phyloP scores from a whole-genome alignment of 2,113 vertebrate species.

The Rafetus swinhoei region DNA sequence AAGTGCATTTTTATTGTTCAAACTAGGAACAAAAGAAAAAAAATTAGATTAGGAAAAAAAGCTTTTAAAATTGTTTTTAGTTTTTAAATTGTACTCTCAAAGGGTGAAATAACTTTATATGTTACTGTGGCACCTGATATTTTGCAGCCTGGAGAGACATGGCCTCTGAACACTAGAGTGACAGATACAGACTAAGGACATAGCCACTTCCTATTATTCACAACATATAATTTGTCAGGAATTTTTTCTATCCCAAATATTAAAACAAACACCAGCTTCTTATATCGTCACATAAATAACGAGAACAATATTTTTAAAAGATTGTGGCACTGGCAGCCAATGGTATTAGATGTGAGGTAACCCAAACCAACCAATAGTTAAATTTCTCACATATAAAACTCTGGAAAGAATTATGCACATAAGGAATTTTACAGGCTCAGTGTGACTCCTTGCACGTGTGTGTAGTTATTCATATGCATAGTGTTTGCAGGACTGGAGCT shows the following conservation, averaged over 20 bases:
- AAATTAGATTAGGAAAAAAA: no score
- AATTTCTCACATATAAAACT: no score
- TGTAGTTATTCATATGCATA: no score
- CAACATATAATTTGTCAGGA: neutral
- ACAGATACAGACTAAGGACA: neutral
- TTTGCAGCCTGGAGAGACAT: neutral
- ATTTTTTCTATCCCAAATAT: neutral
- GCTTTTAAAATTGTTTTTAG: no score
- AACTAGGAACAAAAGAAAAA: no score
- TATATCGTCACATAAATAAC: neutral
- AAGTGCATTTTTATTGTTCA: neutral
- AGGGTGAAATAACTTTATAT: neutral
- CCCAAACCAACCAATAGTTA: neutral
- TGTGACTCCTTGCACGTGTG: no score
- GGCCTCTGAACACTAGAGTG: neutral
- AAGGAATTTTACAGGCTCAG: no score
- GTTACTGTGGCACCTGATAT: neutral
- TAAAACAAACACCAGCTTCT: neutral
- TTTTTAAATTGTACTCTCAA: no score
- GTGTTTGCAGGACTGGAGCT: no score
- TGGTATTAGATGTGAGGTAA: neutral
- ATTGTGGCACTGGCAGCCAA: neutral
- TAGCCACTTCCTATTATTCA: neutral
- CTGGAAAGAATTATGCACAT: no score
- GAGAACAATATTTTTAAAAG: neutral